These are phyloP conservation scores for Nerophis lumbriciformis DNA, from an alignment of 2,113 vertebrate species.

Conservation along the genomic window DNA sequence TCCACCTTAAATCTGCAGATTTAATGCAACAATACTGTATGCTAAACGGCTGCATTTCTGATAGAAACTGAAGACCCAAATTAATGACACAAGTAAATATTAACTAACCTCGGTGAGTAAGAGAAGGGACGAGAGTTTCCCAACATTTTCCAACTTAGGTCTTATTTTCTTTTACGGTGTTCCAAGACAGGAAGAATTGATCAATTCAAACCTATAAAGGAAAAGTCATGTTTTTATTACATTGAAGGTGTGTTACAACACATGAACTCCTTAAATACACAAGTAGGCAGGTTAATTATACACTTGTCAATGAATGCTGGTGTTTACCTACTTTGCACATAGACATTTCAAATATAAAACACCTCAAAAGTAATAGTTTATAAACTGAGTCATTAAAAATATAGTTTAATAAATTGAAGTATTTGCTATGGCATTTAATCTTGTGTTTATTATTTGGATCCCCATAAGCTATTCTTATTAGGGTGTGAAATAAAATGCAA, in stretches of 20 bases:
- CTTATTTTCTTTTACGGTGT: not conserved
- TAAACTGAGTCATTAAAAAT: too few species aligned
- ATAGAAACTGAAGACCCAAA: not conserved
- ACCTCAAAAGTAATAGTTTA: too few species aligned
- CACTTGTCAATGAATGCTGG: not conserved
- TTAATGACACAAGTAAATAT: not conserved
- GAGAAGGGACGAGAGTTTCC: constrained; percentile 48
- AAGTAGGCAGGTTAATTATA: not conserved
- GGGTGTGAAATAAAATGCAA: too few species aligned
- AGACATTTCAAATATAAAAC: too few species aligned
- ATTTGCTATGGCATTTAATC: too few species aligned
- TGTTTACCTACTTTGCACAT: not conserved
- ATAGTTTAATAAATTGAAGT: too few species aligned
- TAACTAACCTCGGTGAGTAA: constrained; percentile 50
- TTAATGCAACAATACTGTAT: not conserved
- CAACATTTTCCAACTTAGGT: constrained; percentile 41
- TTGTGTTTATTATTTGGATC: too few species aligned
- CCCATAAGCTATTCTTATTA: too few species aligned
- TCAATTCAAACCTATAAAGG: constrained; percentile 11
- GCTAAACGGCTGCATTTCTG: not conserved
- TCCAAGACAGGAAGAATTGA: not conserved
- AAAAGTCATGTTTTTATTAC: not conserved
- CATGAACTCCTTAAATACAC: not conserved
- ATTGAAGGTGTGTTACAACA: not conserved
- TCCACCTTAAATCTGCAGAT: not conserved